Percentiles rank a stretch among this genome's conserved stretches.
Evolutionary conservation across 2,888 invertebrate genomes (phyloP).

Genomic region (Acleris literana): DNA sequence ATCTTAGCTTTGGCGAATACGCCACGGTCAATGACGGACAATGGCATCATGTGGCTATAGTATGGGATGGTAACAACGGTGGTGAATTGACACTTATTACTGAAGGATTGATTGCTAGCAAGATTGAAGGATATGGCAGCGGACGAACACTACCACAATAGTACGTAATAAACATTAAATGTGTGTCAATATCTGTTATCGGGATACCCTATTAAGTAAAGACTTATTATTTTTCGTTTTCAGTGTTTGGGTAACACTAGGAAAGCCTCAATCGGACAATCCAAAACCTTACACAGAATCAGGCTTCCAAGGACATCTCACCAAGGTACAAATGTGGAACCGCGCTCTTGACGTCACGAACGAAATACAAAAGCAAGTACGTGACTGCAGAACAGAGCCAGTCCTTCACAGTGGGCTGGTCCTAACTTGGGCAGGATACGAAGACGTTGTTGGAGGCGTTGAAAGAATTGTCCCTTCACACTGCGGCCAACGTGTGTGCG

Average conservation of each 20-base stretch:
- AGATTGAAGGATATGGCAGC: constrained; percentile 93
- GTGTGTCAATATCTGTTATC: neutral
- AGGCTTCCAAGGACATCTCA: constrained; percentile 97
- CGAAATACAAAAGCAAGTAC: constrained; percentile 96
- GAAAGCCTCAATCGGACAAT: constrained; percentile 92
- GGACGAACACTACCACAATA: constrained; percentile 92
- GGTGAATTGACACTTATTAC: constrained; percentile 95
- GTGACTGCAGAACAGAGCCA: constrained; percentile 95
- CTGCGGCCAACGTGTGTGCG: constrained; percentile 95
- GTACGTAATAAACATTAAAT: constrained; percentile 80
- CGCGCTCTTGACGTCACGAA: constrained; percentile 95
- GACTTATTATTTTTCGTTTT: constrained; percentile 47
- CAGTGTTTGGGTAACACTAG: constrained; percentile 96
- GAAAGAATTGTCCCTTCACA: constrained; percentile 95
- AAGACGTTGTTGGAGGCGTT: constrained; percentile 93
- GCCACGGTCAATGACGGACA: constrained; percentile 97
- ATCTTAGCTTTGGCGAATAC: constrained; percentile 94
- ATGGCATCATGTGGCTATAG: constrained; percentile 97
- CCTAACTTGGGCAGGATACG: constrained; percentile 97
- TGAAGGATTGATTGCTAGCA: constrained; percentile 97
- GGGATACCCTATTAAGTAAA: neutral
- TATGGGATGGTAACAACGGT: constrained; percentile 95
- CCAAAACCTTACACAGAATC: constrained; percentile 92
- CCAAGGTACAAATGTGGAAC: constrained; percentile 97
- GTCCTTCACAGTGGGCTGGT: constrained; percentile 93